Percentiles rank a stretch among this genome's conserved stretches.
These are phyloP conservation scores for Phylloscopus trochiloides DNA, from an alignment of 2,113 vertebrate species.

Conservation along the genomic window DNA sequence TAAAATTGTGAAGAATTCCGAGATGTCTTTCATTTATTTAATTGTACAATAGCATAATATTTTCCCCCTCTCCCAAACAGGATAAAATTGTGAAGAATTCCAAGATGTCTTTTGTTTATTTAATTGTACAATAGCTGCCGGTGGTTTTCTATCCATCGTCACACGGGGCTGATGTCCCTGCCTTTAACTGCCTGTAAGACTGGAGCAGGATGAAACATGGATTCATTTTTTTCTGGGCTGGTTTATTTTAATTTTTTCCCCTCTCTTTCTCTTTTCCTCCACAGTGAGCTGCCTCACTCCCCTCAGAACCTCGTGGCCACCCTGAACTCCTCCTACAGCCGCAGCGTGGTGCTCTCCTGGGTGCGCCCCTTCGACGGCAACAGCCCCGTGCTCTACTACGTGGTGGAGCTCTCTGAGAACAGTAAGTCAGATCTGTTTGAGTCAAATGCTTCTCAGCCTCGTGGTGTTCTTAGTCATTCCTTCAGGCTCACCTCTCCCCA, in stretches of 20 bases:
- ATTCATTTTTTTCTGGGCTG: not conserved
- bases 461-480: not conserved
- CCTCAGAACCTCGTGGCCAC: slow-evolving; percentile 88
- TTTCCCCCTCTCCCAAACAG: not conserved
- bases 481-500: not conserved
- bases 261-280: not conserved
- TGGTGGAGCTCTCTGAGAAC: slow-evolving; percentile 94
- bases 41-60: not conserved
- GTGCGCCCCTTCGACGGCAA: slow-evolving; percentile 94
- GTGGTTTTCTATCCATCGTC: not conserved
- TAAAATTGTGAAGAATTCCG: not conserved
- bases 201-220: not conserved
- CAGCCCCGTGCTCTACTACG: slow-evolving; percentile 89
- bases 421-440: slow-evolving; percentile 71
- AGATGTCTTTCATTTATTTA: slow-evolving; percentile 25
- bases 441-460: not conserved
- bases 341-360: slow-evolving; percentile 88
- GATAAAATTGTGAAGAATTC: not conserved
- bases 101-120: not conserved
- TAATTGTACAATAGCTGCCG: slow-evolving; percentile 6
- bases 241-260: too few species aligned
- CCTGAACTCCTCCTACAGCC: slow-evolving; percentile 80
- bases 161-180: not conserved
- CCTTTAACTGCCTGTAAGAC: not conserved
- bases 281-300: slow-evolving; percentile 91